Conservation (phyloP, 2,797 vertebrate species). For the Botia kubotai region DNA sequence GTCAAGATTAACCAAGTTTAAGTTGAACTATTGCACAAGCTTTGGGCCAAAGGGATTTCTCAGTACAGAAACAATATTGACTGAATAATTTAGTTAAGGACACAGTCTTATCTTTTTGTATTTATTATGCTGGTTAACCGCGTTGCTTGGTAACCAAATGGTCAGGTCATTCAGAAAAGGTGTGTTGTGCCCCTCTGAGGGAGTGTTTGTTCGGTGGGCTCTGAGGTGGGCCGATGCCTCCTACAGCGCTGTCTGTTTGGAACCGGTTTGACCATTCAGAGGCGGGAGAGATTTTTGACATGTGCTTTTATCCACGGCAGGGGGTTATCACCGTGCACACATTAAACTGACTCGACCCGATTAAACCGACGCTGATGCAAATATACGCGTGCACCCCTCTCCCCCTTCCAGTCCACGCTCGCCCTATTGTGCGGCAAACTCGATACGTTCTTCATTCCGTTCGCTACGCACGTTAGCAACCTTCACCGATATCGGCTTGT, state of each 20-base stretch:
- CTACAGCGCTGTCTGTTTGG: conserved; percentile 47
- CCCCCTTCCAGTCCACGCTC: not conserved
- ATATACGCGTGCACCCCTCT: conserved; percentile 8
- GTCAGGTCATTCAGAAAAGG: conserved; percentile 27
- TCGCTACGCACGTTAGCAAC: conserved; percentile 38
- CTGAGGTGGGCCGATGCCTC: conserved; percentile 41
- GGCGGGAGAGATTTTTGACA: conserved; percentile 50
- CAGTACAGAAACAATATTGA: conserved; percentile 1
- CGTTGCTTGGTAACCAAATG: not conserved
- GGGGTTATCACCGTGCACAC: conserved; percentile 40
- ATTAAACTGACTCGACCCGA: not conserved
- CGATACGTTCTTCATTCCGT: not conserved
- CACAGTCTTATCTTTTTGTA: conserved; percentile 9
- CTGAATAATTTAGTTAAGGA: conserved; percentile 6
- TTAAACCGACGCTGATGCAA: conserved; percentile 9
- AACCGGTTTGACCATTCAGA: conserved; percentile 43
- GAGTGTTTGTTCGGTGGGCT: not conserved
- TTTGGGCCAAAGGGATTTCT: not conserved
- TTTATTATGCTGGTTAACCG: conserved; percentile 4
- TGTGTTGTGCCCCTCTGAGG: conserved; percentile 11
- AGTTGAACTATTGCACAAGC: not conserved
- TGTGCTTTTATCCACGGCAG: conserved; percentile 53
- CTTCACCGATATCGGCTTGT: not conserved
- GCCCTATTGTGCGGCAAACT: conserved; percentile 1
- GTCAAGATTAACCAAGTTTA: not conserved